phyloP scores from a whole-genome alignment of 2,113 vertebrate species.

The Actenoides lindsayi region DNA sequence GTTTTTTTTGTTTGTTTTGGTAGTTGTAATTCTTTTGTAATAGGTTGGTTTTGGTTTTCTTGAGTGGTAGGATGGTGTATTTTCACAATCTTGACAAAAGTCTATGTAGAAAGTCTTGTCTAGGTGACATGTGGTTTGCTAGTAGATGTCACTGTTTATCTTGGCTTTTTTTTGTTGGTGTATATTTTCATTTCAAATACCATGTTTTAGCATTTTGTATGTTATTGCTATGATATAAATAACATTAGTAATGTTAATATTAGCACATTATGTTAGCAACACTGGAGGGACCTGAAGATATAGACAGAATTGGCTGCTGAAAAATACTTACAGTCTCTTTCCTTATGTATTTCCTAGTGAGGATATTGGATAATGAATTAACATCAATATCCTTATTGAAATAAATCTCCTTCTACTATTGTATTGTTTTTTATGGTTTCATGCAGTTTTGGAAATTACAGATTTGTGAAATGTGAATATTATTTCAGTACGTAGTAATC shows the following conservation, averaged over 20 bases:
- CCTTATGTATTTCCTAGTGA: background rate
- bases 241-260: background rate
- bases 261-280: background rate
- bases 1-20: too few relatives aligned
- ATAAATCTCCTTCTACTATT: background rate
- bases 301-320: background rate
- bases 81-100: background rate
- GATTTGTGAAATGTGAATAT: background rate
- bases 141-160: background rate
- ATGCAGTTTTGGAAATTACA: background rate
- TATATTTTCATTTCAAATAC: background rate
- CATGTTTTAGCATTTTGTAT: background rate
- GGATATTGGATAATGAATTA: background rate
- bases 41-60: too few relatives aligned
- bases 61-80: background rate
- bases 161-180: background rate
- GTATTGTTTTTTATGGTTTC: background rate
- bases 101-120: background rate
- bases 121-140: background rate
- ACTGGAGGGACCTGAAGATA: background rate
- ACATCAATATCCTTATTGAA: background rate
- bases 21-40: background rate
- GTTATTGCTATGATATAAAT: background rate
- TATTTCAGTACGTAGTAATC: background rate
- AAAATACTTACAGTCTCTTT: background rate